Evolutionary conservation across 2,113 vertebrate species (phyloP).

Genomic region (Pipa parva): DNA sequence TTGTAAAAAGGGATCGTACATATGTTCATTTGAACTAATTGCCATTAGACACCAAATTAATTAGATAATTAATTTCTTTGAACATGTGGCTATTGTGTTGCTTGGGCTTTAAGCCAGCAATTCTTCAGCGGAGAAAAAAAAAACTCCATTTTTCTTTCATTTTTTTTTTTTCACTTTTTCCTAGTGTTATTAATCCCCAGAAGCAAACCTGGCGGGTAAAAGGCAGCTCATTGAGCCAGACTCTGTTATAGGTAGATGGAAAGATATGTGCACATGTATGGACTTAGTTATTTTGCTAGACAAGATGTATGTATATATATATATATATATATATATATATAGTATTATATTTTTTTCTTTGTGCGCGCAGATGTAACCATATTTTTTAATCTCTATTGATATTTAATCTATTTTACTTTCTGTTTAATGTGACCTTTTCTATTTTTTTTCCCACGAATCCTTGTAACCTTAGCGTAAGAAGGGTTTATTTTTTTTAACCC

Average conservation of each 20-base stretch:
- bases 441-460: neutral
- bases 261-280: too few relatives aligned
- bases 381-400: too few relatives aligned
- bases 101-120: slow-evolving; percentile 63
- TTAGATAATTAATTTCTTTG: slow-evolving; percentile 71
- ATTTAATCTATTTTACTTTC: neutral
- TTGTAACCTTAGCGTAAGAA: neutral
- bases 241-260: too few relatives aligned
- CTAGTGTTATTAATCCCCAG: neutral
- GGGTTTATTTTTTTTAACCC: slow-evolving; percentile 53
- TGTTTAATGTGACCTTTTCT: neutral
- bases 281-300: too few relatives aligned
- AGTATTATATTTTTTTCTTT: neutral
- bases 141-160: neutral
- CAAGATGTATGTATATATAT: too few relatives aligned
- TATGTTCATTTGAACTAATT: slow-evolving; percentile 71
- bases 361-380: too few relatives aligned
- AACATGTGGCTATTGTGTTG: slow-evolving; percentile 66
- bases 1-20: slow-evolving; percentile 56
- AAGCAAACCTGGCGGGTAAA: neutral
- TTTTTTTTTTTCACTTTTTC: neutral
- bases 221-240: too few relatives aligned
- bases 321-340: neutral
- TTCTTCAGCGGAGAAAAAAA: slow-evolving; percentile 51
- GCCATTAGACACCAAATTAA: slow-evolving; percentile 67